These are phyloP conservation scores for Seira sanloemensis DNA, from an alignment of 2,888 invertebrate genomes.

Conservation along the genomic window DNA sequence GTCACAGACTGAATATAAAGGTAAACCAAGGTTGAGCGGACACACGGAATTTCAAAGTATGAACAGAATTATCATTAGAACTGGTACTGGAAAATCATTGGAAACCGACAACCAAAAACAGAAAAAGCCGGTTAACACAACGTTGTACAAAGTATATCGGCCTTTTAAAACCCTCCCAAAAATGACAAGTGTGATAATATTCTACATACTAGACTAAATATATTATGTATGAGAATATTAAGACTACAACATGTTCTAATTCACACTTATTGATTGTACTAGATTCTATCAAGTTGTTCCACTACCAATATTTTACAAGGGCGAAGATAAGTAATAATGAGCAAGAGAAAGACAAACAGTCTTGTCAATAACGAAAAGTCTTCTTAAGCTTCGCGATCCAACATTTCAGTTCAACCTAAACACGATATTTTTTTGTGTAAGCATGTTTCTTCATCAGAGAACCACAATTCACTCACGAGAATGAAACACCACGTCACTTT, in stretches of 20 bases:
- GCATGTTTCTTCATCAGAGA: background rate
- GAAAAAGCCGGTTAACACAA: background rate
- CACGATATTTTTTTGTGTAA: background rate
- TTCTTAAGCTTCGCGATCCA: background rate
- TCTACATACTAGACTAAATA: too few relatives aligned
- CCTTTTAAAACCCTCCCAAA: background rate
- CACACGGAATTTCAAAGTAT: background rate
- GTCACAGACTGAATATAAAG: background rate
- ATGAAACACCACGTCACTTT: conserved; percentile 39
- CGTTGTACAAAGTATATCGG: background rate
- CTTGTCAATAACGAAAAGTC: background rate
- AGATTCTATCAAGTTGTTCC: too few relatives aligned
- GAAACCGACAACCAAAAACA: too few relatives aligned
- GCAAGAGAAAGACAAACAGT: background rate
- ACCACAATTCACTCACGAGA: background rate
- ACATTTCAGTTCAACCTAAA: background rate
- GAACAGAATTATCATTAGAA: background rate
- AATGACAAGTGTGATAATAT: background rate
- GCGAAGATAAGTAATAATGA: too few relatives aligned
- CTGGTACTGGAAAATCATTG: too few relatives aligned
- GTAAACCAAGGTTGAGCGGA: background rate
- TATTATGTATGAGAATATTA: too few relatives aligned
- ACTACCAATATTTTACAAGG: too few relatives aligned
- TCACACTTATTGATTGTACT: too few relatives aligned
- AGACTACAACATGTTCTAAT: too few relatives aligned